Percentiles rank a stretch among this genome's conserved stretches.
phyloP scores from a whole-genome alignment of 2,888 invertebrate species.

The Cecidostiba fungosa region DNA sequence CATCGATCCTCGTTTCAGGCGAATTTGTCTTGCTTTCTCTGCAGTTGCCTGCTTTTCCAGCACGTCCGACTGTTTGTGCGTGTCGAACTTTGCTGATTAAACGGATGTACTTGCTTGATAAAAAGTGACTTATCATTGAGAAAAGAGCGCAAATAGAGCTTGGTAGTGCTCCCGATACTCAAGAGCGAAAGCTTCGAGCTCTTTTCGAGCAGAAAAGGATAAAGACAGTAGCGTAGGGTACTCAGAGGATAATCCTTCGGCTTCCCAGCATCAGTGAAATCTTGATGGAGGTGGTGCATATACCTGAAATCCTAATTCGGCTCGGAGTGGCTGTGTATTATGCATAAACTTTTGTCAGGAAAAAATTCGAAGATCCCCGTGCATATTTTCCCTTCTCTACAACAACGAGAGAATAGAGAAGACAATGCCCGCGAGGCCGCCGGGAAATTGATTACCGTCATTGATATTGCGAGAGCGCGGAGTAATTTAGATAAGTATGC shows the following conservation, averaged over 20 bases:
- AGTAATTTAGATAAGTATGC: constrained; percentile 43
- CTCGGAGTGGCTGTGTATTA: neutral
- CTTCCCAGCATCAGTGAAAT: neutral
- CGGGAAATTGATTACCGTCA: constrained; percentile 17
- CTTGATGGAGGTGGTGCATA: neutral
- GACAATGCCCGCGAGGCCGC: too few species aligned
- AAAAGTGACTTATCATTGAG: neutral
- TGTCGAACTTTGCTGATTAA: too few species aligned
- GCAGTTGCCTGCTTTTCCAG: neutral
- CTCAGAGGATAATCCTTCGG: neutral
- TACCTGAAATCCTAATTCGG: neutral
- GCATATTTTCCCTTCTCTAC: too few species aligned
- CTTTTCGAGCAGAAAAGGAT: neutral
- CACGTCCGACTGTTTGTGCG: neutral
- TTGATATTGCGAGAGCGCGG: constrained; percentile 29
- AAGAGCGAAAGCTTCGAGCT: neutral
- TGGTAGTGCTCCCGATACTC: neutral
- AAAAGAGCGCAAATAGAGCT: neutral
- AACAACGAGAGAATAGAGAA: too few species aligned
- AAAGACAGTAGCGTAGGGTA: neutral
- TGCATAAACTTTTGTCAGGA: neutral
- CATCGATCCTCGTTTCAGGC: constrained; percentile 59
- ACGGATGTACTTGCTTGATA: too few species aligned
- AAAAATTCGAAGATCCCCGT: neutral
- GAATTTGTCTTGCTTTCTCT: constrained; percentile 37